phyloP scores from a whole-genome alignment of 1,140 invertebrate genomes.

The Anastrepha ludens region DNA sequence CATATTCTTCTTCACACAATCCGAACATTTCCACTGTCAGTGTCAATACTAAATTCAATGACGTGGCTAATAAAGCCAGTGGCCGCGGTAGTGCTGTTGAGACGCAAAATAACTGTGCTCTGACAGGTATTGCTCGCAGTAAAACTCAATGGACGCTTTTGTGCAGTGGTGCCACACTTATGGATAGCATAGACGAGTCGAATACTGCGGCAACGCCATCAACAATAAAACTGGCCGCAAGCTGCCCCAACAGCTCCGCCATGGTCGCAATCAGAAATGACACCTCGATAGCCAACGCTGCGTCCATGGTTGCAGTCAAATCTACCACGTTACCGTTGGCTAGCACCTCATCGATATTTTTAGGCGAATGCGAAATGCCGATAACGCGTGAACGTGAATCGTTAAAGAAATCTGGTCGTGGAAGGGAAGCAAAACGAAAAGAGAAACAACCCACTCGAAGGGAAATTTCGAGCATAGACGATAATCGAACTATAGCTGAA shows the following conservation, averaged over 20 bases:
- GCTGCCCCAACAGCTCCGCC: neutral
- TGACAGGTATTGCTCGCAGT: conserved; percentile 22
- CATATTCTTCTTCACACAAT: neutral
- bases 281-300: neutral
- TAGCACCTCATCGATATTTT: conserved; percentile 61
- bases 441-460: neutral
- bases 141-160: conserved; percentile 57
- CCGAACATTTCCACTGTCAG: conserved; percentile 54
- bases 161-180: conserved; percentile 54
- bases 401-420: neutral
- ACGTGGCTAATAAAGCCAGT: neutral
- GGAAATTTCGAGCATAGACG: neutral
- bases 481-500: conserved; percentile 2
- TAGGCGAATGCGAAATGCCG: conserved; percentile 63
- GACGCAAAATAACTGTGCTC: neutral
- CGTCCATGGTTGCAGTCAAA: conserved; percentile 1
- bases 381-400: conserved; percentile 57
- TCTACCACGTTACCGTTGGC: conserved; percentile 60
- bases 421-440: neutral
- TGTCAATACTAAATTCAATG: conserved; percentile 53
- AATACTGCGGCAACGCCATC: neutral
- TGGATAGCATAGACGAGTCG: conserved; percentile 11
- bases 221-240: neutral
- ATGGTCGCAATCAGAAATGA: neutral
- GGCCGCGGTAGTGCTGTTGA: no score